Conservation (phyloP, 2,797 vertebrate species). For the Crenichthys baileyi region DNA sequence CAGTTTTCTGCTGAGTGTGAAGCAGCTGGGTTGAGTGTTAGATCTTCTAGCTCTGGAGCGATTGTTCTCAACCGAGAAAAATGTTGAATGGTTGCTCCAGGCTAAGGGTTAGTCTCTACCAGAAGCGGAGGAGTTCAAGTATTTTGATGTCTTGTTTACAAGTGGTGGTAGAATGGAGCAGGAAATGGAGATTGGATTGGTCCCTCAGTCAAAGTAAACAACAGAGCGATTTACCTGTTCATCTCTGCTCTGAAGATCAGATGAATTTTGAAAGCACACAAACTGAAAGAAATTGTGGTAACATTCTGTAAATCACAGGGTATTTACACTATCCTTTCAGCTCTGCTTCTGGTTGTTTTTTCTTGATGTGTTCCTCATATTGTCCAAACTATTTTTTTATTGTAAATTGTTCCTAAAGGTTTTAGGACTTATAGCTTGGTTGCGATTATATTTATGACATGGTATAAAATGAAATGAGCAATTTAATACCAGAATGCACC, state of each 20-base stretch:
- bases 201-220: not conserved
- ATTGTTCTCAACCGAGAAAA: not conserved
- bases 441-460: no score
- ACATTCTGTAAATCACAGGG: not conserved
- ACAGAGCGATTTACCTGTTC: not conserved
- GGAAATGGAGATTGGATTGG: not conserved
- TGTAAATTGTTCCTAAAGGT: no score
- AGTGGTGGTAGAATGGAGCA: not conserved
- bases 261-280: no score
- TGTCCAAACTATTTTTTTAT: not conserved
- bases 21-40: not conserved
- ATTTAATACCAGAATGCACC: no score
- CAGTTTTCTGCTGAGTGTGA: not conserved
- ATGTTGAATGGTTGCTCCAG: not conserved
- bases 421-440: no score
- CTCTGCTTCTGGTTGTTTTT: not conserved
- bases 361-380: not conserved
- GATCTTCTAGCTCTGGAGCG: not conserved
- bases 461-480: no score
- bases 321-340: not conserved
- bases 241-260: not conserved
- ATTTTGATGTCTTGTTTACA: not conserved
- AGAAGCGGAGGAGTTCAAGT: not conserved
- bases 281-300: no score
- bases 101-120: not conserved